These are phyloP conservation scores for Drosophila aff. DNA, from an alignment of 1,140 invertebrate species.

Conservation along the genomic window DNA sequence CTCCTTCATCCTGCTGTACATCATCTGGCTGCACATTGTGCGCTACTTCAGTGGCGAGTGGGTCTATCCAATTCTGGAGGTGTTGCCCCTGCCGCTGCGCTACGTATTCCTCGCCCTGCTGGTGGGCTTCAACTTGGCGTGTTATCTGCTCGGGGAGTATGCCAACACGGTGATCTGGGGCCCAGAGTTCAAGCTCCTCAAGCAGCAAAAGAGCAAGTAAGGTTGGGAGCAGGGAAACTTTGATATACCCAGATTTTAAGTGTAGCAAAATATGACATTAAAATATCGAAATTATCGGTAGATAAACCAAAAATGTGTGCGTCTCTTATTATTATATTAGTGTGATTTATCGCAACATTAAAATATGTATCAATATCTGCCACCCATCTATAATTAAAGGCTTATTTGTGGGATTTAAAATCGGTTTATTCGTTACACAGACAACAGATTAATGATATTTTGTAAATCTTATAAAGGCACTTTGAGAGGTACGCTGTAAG, in stretches of 20 bases:
- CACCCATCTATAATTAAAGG: not conserved
- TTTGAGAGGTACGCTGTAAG: constrained; percentile 34
- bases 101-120: constrained; percentile 63
- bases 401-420: constrained; percentile 49
- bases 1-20: constrained; percentile 68
- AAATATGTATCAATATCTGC: not conserved
- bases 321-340: not conserved
- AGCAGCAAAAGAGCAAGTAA: constrained; percentile 51
- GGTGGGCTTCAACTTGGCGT: constrained; percentile 65
- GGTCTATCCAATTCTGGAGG: constrained; percentile 75
- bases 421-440: constrained; percentile 75
- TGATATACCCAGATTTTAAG: not conserved
- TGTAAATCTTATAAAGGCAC: constrained; percentile 58
- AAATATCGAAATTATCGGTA: not conserved
- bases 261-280: not conserved
- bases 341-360: not conserved
- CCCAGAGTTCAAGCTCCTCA: constrained; percentile 62
- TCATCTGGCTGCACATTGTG: constrained; percentile 79
- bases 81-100: constrained; percentile 60
- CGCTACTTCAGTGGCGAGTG: constrained; percentile 72
- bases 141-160: constrained; percentile 69
- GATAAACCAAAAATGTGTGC: not conserved
- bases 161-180: constrained; percentile 67
- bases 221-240: constrained; percentile 13
- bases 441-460: constrained; percentile 22